Evolutionary conservation across 2,888 invertebrate genomes (phyloP), one percentile per base, ranked within the genome.

Genomic region (Sesamia inferens): DNA sequence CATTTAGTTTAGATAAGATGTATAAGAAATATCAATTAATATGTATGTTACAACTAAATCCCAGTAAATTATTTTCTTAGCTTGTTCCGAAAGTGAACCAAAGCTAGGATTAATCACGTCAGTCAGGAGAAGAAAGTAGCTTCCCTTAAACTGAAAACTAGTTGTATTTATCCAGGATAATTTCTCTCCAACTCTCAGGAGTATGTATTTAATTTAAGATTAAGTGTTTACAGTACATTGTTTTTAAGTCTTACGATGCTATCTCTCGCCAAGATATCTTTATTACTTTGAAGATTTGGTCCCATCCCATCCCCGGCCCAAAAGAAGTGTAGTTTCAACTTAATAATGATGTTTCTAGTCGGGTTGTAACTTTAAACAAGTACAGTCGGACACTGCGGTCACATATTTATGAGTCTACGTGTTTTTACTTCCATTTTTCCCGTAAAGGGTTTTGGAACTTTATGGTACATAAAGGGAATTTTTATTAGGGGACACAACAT

Each of bases 341-440:
- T 87, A 86, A 86, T 86, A 86, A 87, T 87, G 82, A 87, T 87
- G 88, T 86, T 80, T 76, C 76, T 75, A 73, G 66, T 75, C 68
- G 63, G 71, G 63, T 59, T 83, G 71, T 87, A 80, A 84, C 77
- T 86, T 81, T 74, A 74, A 82, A 78, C 87, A 83, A 86, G 82
- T 79, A 82, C 82, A 76, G 71, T 80, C 68, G 80, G 88, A 78
- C 87, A 74, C 76, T 84, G 81, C 76, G 79, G 76, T 71, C 84
- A 82, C 64, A 80, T 87, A 86, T 86, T 88, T 87, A 86, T 81
- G 83, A 79, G 67, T 75, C 72, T 85, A 85, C 86, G 85, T 85
- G 84, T 75, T 79, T 81, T 79, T 82, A 75, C 76, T 76, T 83
- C 62, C 61, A 77, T 81, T 86, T 85, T 82, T 86, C 77, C 74